Evolutionary conservation across 2,797 vertebrate genomes (phyloP).

Genomic region (Phalanger gymnotis): DNA sequence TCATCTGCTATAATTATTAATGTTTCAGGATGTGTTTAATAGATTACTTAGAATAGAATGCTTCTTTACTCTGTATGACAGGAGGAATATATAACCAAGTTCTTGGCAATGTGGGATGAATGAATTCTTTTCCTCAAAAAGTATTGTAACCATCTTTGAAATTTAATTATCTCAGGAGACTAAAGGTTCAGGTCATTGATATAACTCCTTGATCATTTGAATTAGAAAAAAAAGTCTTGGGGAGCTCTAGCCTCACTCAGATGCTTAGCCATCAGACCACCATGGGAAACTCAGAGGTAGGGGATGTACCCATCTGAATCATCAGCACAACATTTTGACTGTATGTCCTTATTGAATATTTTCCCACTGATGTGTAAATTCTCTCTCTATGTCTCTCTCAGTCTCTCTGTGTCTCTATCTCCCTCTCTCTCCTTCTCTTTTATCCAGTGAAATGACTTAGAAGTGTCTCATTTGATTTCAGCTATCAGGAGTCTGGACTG

Average conservation of each 20-base stretch:
- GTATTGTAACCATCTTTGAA: not conserved
- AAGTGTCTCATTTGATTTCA: not conserved
- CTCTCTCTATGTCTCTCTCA: not conserved
- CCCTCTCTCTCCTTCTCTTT: not conserved
- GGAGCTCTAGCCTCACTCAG: not conserved
- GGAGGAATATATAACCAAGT: not conserved
- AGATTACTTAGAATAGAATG: not conserved
- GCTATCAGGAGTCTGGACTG: not conserved
- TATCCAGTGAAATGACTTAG: not conserved
- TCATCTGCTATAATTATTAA: not conserved
- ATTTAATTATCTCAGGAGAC: not conserved
- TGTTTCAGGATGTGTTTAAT: not conserved
- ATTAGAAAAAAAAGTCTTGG: not conserved
- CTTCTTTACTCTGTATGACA: not conserved
- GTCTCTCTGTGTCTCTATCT: not conserved
- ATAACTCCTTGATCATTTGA: not conserved
- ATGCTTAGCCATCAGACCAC: not conserved
- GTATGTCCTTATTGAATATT: not conserved
- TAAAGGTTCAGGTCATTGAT: not conserved
- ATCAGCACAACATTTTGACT: not conserved
- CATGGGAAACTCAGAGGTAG: not conserved
- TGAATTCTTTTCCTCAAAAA: not conserved
- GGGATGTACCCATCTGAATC: not conserved
- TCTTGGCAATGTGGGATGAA: not conserved
- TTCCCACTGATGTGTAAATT: not conserved